A percentile compares a stretch with the other conserved stretches of the same genome.
phyloP scores from a whole-genome alignment of 2,888 invertebrate species.

The Barypeithes pellucidus region DNA sequence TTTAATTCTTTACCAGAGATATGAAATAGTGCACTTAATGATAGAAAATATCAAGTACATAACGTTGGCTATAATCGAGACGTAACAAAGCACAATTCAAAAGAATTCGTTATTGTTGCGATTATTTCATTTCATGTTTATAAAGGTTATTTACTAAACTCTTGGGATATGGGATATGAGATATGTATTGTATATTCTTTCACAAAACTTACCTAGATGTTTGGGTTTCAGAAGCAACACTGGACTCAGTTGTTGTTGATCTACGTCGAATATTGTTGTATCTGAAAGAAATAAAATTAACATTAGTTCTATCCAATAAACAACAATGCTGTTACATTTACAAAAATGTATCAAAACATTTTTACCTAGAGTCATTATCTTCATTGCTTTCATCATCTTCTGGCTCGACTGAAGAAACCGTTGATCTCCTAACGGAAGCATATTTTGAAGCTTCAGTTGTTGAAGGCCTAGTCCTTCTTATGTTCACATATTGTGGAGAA shows the following conservation, averaged over 20 bases:
- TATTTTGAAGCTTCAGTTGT: constrained; percentile 65
- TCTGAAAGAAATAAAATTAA: constrained; percentile 29
- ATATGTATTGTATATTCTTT: too few species aligned
- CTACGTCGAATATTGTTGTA: constrained; percentile 46
- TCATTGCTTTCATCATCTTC: constrained; percentile 37
- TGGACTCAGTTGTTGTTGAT: constrained; percentile 51
- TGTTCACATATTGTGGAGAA: constrained; percentile 80
- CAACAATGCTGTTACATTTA: background rate
- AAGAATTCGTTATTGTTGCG: too few species aligned
- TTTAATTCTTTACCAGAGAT: too few species aligned
- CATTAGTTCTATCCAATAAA: background rate
- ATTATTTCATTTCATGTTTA: too few species aligned
- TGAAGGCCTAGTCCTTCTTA: constrained; percentile 77
- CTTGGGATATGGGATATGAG: too few species aligned
- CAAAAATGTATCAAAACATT: background rate
- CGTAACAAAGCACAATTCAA: too few species aligned
- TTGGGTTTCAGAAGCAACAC: constrained; percentile 17
- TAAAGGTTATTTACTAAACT: too few species aligned
- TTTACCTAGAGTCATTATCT: background rate
- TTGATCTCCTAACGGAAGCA: constrained; percentile 57
- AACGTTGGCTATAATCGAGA: too few species aligned
- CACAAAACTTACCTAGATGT: constrained; percentile 29
- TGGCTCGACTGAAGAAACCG: constrained; percentile 45
- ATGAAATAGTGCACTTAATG: too few species aligned
- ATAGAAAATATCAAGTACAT: too few species aligned